Conservation (phyloP, 1,140 invertebrate species). For the Hycleus cichorii region DNA sequence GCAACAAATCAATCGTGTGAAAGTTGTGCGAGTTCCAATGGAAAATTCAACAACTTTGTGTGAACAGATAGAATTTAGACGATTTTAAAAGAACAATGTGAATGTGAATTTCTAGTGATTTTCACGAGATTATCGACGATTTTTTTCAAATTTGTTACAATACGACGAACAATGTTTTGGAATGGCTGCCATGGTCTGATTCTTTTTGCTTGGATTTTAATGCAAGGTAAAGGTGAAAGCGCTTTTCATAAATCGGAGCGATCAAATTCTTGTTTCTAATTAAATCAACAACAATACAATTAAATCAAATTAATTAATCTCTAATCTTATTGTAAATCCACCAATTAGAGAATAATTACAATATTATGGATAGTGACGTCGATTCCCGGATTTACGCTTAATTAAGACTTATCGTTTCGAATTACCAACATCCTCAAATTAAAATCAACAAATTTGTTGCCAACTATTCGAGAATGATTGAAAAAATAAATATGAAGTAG, state of each 20-base stretch:
- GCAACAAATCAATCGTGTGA: no score
- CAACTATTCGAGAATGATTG: neutral
- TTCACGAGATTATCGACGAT: neutral
- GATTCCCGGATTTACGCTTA: neutral
- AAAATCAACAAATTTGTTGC: neutral
- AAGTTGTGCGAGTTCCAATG: no score
- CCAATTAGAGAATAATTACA: no score
- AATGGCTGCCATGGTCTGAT: slow-evolving; percentile 16
- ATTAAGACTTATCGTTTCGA: neutral
- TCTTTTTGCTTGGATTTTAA: slow-evolving; percentile 17
- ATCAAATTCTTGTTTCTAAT: neutral
- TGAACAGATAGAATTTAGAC: neutral
- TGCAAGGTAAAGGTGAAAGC: slow-evolving; percentile 23
- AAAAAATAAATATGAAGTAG: neutral
- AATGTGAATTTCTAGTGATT: neutral
- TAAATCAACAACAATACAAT: no score
- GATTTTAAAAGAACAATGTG: neutral
- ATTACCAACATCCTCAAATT: neutral
- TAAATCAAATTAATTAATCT: no score
- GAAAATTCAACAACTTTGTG: no score
- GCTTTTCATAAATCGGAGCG: slow-evolving; percentile 11
- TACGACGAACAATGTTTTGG: slow-evolving; percentile 15
- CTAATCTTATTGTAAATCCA: no score
- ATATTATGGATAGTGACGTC: neutral
- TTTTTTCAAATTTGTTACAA: neutral